These are phyloP conservation scores for Oncorhynchus gorbuscha DNA, from an alignment of 2,113 vertebrate genomes.

Conservation along the genomic window DNA sequence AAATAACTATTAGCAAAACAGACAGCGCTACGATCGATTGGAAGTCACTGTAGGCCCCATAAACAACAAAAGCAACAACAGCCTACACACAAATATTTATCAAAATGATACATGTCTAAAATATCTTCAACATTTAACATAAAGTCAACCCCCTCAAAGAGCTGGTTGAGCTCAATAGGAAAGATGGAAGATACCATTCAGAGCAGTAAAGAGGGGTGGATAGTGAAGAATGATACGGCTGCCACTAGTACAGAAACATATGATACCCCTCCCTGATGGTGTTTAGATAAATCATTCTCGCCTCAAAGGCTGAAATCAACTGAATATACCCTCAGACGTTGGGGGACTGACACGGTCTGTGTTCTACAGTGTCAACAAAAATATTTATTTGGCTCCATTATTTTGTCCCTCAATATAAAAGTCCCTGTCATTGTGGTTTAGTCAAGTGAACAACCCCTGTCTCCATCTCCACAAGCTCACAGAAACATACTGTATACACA, in stretches of 20 bases:
- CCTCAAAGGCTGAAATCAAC: neutral
- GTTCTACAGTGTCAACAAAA: slow-evolving; percentile 2
- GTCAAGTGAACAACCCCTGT: neutral
- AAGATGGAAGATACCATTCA: too few species aligned
- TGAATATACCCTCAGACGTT: neutral
- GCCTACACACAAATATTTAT: too few species aligned
- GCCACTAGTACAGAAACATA: too few species aligned
- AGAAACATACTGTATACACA: neutral
- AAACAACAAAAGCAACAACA: too few species aligned
- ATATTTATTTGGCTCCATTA: slow-evolving; percentile 6
- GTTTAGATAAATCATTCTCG: neutral
- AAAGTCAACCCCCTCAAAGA: too few species aligned
- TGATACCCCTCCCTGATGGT: neutral
- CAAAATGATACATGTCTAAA: too few species aligned
- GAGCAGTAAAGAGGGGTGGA: too few species aligned
- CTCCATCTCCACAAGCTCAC: slow-evolving; percentile 34
- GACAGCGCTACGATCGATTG: neutral
- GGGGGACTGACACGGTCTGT: neutral
- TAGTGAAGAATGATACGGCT: too few species aligned
- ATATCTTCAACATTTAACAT: too few species aligned
- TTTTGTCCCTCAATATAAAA: too few species aligned
- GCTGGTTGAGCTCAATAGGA: too few species aligned
- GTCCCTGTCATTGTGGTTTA: neutral
- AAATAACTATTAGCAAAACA: slow-evolving; percentile 48
- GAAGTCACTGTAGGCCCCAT: neutral